Evolutionary conservation across 2,888 invertebrate species (phyloP).

Genomic region (Chaetogeoica ovagalla): DNA sequence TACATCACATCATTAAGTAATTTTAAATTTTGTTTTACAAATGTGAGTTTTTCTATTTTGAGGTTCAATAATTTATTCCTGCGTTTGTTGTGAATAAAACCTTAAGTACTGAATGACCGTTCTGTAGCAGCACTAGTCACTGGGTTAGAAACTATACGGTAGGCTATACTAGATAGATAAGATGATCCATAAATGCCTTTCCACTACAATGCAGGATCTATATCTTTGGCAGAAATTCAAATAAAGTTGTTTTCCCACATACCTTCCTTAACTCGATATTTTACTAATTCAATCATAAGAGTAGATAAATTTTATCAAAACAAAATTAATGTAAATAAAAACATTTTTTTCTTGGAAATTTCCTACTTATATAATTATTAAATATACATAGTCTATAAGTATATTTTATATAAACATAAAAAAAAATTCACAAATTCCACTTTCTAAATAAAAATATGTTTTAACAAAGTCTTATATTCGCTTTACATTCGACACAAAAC

Average conservation of each 20-base stretch:
- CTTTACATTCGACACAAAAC: not conserved
- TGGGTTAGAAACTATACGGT: conserved; percentile 36
- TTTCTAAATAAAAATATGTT: not conserved
- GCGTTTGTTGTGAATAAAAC: conserved; percentile 56
- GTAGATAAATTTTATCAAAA: not conserved
- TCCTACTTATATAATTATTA: no score
- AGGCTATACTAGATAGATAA: conserved; percentile 33
- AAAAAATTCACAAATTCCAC: no score
- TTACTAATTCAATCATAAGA: conserved; percentile 36
- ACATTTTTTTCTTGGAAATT: no score
- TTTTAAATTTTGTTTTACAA: no score
- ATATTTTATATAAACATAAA: no score
- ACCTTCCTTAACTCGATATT: conserved; percentile 51
- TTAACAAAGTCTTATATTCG: not conserved
- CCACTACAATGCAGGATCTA: conserved; percentile 37
- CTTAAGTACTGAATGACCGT: conserved; percentile 56
- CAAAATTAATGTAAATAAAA: no score
- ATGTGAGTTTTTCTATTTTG: conserved; percentile 56
- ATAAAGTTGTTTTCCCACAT: conserved; percentile 51
- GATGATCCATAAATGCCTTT: conserved; percentile 45
- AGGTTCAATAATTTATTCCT: conserved; percentile 56
- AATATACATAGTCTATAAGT: no score
- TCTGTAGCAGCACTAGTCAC: conserved; percentile 55
- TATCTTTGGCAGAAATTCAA: conserved; percentile 35
- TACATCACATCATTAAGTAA: no score